Evolutionary conservation across 2,797 vertebrate genomes (phyloP), one percentile per base, ranked within the genome.

Genomic region (Mareca penelope): DNA sequence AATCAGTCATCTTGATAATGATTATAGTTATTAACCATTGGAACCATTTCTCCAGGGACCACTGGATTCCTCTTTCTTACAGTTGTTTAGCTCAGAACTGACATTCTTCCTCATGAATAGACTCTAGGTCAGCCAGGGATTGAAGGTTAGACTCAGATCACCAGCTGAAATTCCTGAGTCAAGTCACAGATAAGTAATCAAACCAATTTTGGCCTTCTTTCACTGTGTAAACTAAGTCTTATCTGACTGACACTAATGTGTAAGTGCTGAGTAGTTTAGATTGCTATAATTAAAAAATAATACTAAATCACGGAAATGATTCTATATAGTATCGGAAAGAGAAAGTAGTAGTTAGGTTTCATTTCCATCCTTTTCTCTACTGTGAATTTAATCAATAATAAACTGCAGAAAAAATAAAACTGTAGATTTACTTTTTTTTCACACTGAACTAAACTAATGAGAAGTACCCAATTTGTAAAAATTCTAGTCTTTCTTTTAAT

Each of bases 161-260:
- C 52, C 13, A 65, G 40, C 29, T 76, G 57, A 92, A 92, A 92
- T 94, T 92, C 75, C 55, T 78, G 33, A 87, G 64, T 73, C 53
- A 77, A 72, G 18, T 78, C 50, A 91, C 42, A 91, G 46, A 44
- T 76, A 88, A 89, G 19, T 56, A 46, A 90, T 69, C 8, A 72
- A 79, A 90, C 31, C 2, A 59, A 31, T 35, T 89, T 55, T 60
- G 35, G 28, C 31, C 67, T 48, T 70, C 40, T 56, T 92, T 76
- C 19, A 64, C 6, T 55, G 9, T 19, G 40, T 39, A 89, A 85
- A 48, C 40, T 21, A 78, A 89, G 12, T 21, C 31, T 83, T 18
- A 76, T 77, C n/a, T 39, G 40, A 42, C 24, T 87, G 57, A 40
- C 8, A 29, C 8, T 52, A n/a, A 50, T 39, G 19, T 55, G 18